These are phyloP conservation scores for Ariolimax columbianus DNA, from an alignment of 2,888 invertebrate species.

Conservation along the genomic window DNA sequence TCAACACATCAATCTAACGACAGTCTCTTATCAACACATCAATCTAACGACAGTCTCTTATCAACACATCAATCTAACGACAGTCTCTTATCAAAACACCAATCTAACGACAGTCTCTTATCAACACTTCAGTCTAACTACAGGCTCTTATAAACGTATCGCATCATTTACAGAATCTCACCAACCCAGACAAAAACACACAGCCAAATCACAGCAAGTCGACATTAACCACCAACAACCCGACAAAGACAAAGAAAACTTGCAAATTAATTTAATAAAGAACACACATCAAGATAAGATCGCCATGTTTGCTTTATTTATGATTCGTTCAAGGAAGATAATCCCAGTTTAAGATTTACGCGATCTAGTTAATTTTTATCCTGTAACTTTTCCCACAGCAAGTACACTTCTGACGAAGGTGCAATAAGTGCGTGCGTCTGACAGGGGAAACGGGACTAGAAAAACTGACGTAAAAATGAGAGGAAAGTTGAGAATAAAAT, in stretches of 20 bases:
- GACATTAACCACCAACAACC: no score
- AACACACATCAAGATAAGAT: background rate
- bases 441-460: slow-evolving; percentile 31
- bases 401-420: background rate
- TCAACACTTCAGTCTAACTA: no score
- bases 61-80: no score
- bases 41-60: no score
- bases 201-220: no score
- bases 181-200: no score
- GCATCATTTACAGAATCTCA: no score
- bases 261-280: background rate
- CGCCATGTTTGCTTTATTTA: background rate
- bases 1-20: no score
- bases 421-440: slow-evolving; percentile 36
- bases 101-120: no score
- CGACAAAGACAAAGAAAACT: background rate
- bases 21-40: no score
- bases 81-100: no score
- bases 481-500: slow-evolving; percentile 5
- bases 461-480: slow-evolving; percentile 12
- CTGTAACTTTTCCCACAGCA: background rate
- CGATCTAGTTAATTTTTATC: background rate
- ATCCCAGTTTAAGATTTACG: background rate
- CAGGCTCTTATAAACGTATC: no score
- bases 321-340: background rate